Conservation (phyloP, 2,113 vertebrate species). For the Myodes glareolus region DNA sequence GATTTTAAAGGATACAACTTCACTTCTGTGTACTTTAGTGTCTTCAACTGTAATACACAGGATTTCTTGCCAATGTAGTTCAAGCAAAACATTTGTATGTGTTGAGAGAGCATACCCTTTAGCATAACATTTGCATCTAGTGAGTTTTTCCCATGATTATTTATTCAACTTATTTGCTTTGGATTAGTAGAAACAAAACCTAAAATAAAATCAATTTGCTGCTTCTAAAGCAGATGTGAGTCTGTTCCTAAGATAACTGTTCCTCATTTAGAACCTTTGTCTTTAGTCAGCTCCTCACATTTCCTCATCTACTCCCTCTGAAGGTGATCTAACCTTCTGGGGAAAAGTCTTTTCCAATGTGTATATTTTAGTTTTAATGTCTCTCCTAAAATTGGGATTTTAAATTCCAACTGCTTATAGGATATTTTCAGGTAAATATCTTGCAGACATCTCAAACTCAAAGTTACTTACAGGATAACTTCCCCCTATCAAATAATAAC, state of each 20-base stretch:
- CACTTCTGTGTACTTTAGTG: not conserved
- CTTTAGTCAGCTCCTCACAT: not conserved
- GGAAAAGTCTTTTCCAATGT: not conserved
- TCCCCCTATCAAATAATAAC: not conserved
- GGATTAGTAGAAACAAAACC: not conserved
- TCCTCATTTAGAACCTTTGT: conserved; percentile 26
- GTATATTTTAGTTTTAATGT: conserved; percentile 24
- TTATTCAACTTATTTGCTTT: not conserved
- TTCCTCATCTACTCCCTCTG: not conserved
- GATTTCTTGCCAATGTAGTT: not conserved
- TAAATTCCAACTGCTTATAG: conserved; percentile 32
- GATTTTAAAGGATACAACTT: not conserved
- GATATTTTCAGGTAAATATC: conserved; percentile 23
- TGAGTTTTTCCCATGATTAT: conserved; percentile 19
- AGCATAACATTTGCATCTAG: not conserved
- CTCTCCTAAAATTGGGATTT: conserved; percentile 26
- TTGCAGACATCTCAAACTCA: not conserved
- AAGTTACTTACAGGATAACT: not conserved
- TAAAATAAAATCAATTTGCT: conserved; percentile 14
- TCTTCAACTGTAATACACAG: conserved; percentile 5
- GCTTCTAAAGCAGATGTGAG: conserved; percentile 19
- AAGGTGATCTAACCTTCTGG: not conserved
- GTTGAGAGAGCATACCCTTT: not conserved
- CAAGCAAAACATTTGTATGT: conserved; percentile 21
- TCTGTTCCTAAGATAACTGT: conserved; percentile 9